Base-by-base conservation (phyloP, 2,797 vertebrate genomes). In the Ficedula albicollis region DNA sequence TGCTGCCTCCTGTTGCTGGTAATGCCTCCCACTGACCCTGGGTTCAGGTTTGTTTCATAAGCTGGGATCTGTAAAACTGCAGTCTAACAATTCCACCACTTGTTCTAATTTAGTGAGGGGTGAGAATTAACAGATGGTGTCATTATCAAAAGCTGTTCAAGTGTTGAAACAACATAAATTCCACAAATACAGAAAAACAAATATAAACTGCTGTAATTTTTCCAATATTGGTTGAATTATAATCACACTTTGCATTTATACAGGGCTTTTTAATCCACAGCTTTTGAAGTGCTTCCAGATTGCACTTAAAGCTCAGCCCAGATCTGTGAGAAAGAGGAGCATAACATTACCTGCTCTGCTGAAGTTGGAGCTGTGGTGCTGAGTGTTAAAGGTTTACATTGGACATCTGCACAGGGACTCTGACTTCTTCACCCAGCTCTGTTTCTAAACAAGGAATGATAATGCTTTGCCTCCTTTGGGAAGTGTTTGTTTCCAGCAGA, bases 41-140 rank as follows among this genome's bases (percentile, higher is more conserved):
- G 46, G 76, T 72, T 92, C 3, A 4, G 44, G 16, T 88, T 89
- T 93, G 79, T 96, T 96, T 94, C 82, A 79, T 93, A 75, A 88
- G 36, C 63, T 88, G 68, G 49, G 54, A 82, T 94, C 80, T 88
- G 80, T 76, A 93, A 76, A 94, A 59, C 73, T 81, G 55, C 60
- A 67, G 56, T 59, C 67, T 94, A 93, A 94, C 85, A 82, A 95
- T 96, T 89, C 74, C n/a, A 46, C 56, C 26, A 1, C 91, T 97
- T 89, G 77, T 90, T 96, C 80, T 87, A 51, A 79, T 86, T 93
- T 91, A 91, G 89, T 38, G 77, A 88, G 66, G 91, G 96, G 76
- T 87, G 87, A 91, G 83, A 91, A 94, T 94, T 97, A 97, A 91
- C 96, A 97, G 95, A 97, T 97, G 96, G 96, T 95, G 91, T 95